Percentiles rank a stretch among this genome's conserved stretches.
Evolutionary conservation across 2,888 invertebrate genomes (phyloP).

Genomic region (Pharmacophagus antenor): DNA sequence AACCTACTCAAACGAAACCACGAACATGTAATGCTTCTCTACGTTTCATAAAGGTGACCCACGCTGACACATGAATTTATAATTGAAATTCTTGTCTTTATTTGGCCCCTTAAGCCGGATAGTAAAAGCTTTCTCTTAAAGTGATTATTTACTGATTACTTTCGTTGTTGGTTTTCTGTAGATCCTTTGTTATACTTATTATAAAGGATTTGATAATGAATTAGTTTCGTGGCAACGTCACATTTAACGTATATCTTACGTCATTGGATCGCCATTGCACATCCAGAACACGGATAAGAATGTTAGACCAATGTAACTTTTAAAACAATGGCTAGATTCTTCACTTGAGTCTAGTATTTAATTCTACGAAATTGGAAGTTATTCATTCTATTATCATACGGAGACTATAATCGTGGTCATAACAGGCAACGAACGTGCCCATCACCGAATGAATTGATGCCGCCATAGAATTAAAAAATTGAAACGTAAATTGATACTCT

Average conservation of each 20-base stretch:
- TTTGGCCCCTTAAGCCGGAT: constrained; percentile 39
- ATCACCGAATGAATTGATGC: constrained; percentile 43
- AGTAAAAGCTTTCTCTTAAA: constrained; percentile 27
- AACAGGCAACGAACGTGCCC: constrained; percentile 31
- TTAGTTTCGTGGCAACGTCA: too few relatives aligned
- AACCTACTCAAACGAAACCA: constrained; percentile 41
- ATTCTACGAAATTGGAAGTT: too few relatives aligned
- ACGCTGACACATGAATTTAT: constrained; percentile 43
- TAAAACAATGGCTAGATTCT: too few relatives aligned
- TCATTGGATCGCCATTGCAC: too few relatives aligned
- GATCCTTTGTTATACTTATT: background rate
- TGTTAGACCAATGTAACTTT: too few relatives aligned
- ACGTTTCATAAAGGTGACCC: constrained; percentile 59
- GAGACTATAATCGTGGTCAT: constrained; percentile 40
- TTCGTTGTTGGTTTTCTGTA: background rate
- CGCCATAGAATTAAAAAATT: constrained; percentile 35
- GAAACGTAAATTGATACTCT: constrained; percentile 6
- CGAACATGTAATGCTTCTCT: constrained; percentile 41
- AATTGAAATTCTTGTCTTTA: constrained; percentile 39
- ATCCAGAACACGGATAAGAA: too few relatives aligned
- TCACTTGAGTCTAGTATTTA: too few relatives aligned
- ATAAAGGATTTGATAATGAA: background rate
- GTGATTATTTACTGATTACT: background rate
- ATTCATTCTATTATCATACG: constrained; percentile 39
- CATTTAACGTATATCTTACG: too few relatives aligned